These are phyloP conservation scores for Sinhomidia bicolor DNA, from an alignment of 2,888 invertebrate genomes.

Conservation along the genomic window DNA sequence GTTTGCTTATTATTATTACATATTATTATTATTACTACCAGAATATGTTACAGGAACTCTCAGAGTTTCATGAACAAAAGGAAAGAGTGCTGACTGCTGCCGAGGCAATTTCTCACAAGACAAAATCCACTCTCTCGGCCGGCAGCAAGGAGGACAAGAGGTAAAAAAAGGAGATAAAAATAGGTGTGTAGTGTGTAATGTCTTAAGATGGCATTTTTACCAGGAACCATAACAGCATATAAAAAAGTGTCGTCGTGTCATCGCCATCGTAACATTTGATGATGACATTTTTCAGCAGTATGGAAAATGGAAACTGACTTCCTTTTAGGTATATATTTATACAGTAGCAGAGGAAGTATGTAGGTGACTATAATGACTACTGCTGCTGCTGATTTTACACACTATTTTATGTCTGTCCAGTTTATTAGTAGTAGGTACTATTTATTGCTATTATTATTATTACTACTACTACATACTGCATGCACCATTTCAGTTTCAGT, in stretches of 20 bases:
- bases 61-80: background rate
- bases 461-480: no score
- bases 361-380: no score
- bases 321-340: no score
- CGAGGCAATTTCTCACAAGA: background rate
- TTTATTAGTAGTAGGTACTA: no score
- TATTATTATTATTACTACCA: no score
- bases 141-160: background rate
- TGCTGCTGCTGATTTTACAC: no score
- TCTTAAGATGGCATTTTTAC: constrained; percentile 36
- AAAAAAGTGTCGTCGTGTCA: background rate
- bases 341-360: no score
- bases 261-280: background rate
- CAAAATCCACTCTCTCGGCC: background rate
- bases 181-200: background rate
- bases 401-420: no score
- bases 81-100: background rate
- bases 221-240: background rate
- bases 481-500: no score
- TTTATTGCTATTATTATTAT: no score
- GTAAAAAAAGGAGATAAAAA: background rate
- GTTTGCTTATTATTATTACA: no score
- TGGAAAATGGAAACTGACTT: background rate
- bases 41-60: constrained; percentile 19
- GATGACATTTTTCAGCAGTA: background rate